phyloP scores from a whole-genome alignment of 2,888 invertebrate species.

The Spodoptera littoralis region DNA sequence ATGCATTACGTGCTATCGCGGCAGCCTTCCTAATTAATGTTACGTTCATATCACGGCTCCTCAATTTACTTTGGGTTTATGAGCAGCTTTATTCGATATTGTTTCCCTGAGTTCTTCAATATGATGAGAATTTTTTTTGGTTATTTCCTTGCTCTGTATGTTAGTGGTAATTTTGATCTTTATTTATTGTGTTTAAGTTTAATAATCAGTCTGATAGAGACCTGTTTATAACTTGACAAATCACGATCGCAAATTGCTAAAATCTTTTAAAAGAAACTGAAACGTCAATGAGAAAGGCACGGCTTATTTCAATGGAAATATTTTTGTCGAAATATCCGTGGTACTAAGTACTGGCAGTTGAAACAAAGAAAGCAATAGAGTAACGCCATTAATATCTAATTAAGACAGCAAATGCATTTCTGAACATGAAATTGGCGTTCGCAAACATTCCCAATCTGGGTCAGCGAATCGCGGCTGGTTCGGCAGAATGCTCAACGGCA shows the following conservation, averaged over 20 bases:
- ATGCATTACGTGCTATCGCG: slow-evolving; percentile 32
- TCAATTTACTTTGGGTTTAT: slow-evolving; percentile 9
- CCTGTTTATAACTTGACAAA: no score
- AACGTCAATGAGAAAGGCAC: no score
- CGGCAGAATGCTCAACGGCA: slow-evolving; percentile 74
- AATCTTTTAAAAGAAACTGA: no score
- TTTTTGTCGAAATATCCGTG: neutral
- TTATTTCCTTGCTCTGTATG: neutral
- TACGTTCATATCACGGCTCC: slow-evolving; percentile 28
- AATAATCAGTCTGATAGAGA: no score
- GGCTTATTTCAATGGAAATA: neutral
- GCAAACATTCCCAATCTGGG: slow-evolving; percentile 83
- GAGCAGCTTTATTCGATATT: neutral
- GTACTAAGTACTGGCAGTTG: neutral
- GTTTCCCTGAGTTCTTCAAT: neutral
- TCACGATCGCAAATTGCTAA: no score
- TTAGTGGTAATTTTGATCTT: neutral
- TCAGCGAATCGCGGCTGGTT: slow-evolving; percentile 70
- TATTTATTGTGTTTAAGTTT: no score
- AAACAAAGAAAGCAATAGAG: neutral
- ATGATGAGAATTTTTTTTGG: neutral
- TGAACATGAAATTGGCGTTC: slow-evolving; percentile 68
- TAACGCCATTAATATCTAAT: slow-evolving; percentile 42
- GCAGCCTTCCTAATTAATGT: slow-evolving; percentile 35
- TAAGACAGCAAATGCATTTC: slow-evolving; percentile 58